phyloP scores from a whole-genome alignment of 2,888 invertebrate species.

The Aphidius colemani region DNA sequence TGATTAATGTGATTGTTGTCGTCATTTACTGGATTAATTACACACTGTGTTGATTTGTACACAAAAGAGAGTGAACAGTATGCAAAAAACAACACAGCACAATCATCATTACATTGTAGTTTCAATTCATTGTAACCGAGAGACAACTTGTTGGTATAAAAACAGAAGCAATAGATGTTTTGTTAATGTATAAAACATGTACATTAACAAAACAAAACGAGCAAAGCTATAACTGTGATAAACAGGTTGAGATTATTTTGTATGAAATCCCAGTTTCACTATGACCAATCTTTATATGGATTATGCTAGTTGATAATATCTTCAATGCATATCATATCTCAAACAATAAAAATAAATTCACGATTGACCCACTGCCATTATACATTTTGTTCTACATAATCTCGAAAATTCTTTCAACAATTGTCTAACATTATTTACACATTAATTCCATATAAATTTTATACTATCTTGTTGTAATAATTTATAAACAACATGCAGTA shows the following conservation, averaged over 20 bases:
- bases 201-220: too few relatives aligned
- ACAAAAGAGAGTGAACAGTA: too few relatives aligned
- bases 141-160: too few relatives aligned
- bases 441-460: neutral
- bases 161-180: too few relatives aligned
- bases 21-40: too few relatives aligned
- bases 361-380: constrained; percentile 20
- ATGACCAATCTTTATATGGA: neutral
- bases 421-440: neutral
- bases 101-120: too few relatives aligned
- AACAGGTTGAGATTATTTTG: constrained; percentile 3
- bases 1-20: too few relatives aligned
- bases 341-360: constrained; percentile 15
- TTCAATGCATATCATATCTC: constrained; percentile 8
- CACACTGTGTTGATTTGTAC: too few relatives aligned
- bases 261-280: neutral
- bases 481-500: neutral
- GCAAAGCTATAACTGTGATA: neutral
- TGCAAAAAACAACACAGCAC: too few relatives aligned
- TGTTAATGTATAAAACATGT: too few relatives aligned
- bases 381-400: constrained; percentile 11
- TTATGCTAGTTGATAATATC: constrained; percentile 17
- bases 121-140: too few relatives aligned
- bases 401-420: neutral
- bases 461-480: neutral